These are phyloP conservation scores for Anoplolepis gracilipes DNA, from an alignment of 1,140 invertebrate genomes.

Conservation along the genomic window DNA sequence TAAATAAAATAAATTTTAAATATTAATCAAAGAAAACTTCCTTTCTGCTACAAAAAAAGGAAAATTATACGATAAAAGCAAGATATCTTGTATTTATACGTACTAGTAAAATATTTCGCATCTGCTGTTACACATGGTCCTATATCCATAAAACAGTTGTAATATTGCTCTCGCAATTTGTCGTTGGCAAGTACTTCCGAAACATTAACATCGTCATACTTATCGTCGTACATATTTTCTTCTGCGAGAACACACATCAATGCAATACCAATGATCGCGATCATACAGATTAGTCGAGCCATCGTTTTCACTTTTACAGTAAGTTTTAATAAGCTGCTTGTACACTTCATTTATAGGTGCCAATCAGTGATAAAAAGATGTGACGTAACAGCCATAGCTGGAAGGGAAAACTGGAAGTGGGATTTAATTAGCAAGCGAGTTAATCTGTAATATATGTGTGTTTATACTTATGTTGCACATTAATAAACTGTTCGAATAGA, in stretches of 20 bases:
- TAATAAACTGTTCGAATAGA: too few relatives aligned
- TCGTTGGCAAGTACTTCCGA: constrained; percentile 17
- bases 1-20: too few relatives aligned
- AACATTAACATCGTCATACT: constrained; percentile 48
- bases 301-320: neutral
- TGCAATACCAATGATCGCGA: neutral
- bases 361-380: neutral
- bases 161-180: constrained; percentile 67
- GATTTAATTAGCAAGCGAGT: too few relatives aligned
- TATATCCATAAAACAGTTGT: constrained; percentile 82
- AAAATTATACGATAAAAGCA: too few relatives aligned
- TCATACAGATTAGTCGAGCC: neutral
- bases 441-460: too few relatives aligned
- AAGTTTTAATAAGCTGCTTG: neutral
- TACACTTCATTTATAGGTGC: neutral
- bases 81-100: too few relatives aligned
- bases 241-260: constrained; percentile 7
- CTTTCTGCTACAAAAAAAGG: too few relatives aligned
- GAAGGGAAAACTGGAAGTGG: too few relatives aligned
- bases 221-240: constrained; percentile 44
- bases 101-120: constrained; percentile 72
- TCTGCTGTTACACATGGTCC: constrained; percentile 78
- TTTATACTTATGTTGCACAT: too few relatives aligned
- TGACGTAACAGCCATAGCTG: neutral
- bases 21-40: too few relatives aligned